These are phyloP conservation scores for Halcyon badia DNA, from an alignment of 2,797 vertebrate species.

Conservation along the genomic window DNA sequence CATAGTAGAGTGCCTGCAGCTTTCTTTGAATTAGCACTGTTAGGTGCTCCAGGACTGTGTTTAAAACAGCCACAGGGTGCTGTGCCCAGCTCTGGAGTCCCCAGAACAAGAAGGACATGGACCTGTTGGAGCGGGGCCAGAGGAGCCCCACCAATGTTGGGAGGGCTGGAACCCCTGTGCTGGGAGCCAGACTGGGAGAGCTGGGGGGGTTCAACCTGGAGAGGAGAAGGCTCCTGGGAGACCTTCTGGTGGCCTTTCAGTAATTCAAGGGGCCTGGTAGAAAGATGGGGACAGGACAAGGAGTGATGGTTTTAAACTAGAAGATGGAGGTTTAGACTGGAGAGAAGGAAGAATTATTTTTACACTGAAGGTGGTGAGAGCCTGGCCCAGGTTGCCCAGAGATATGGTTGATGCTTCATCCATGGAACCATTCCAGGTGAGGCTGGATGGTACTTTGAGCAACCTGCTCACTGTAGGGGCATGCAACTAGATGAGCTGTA, in stretches of 20 bases:
- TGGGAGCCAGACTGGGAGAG: background rate
- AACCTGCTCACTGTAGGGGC: background rate
- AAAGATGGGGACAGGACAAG: background rate
- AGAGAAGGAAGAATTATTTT: background rate
- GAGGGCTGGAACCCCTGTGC: background rate
- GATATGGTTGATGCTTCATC: background rate
- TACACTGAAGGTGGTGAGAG: background rate
- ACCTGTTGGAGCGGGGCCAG: background rate
- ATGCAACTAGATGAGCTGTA: background rate
- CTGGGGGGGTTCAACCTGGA: background rate
- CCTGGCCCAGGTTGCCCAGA: background rate
- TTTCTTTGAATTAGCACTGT: background rate
- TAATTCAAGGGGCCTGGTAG: background rate
- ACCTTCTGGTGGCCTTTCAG: background rate
- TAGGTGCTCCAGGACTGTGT: background rate
- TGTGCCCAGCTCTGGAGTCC: background rate
- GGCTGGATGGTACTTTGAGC: background rate
- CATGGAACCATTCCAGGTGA: background rate
- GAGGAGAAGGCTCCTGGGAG: background rate
- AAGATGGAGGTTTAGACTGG: background rate
- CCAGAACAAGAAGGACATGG: background rate
- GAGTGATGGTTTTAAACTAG: background rate
- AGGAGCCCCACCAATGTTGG: background rate
- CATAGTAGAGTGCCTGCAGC: rapidly evolving
- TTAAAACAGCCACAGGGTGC: background rate